Base-by-base conservation (phyloP, 2,113 vertebrate species). In the Oceanodroma tethys region DNA sequence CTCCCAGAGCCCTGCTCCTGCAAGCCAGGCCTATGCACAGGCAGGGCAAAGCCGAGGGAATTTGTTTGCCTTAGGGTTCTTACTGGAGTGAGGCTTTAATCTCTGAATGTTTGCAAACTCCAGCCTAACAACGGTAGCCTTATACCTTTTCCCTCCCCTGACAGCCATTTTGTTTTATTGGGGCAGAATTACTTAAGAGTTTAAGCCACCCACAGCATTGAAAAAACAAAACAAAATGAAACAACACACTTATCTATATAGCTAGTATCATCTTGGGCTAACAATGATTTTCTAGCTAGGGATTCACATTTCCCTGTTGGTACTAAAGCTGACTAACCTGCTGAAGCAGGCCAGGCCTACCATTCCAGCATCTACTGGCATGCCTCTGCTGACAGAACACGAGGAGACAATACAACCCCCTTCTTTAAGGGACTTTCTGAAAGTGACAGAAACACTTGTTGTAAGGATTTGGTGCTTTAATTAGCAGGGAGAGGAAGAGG, bases 321-420 rank as follows among this genome's bases (percentile, higher is more conserved):
- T 11, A 13, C 26, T 34, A 38, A 66, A 68, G n/a, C 50, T 8
- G 6, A 32, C 43, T 70, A 40, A 55, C 23, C 86, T 36, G 29
- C 40, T 65, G 29, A 66, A 40, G 36, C 7, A 75, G 18, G 5
- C 14, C 21, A 5, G 8, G 15, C 5, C 10, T 20, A 4, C 26
- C 3, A 1, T 27, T 40, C 36, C 43, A 58, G 13, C 18, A 62
- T 7, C 16, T n/a, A 4, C 7, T 25, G 2, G n/a, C 16, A 2
- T 4, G 1, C 22, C 8, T 20, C 63, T 63, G 9, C 56, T 36
- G 16, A 5, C 20, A 55, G 9, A 7, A 9, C 9, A 14, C 2
- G 3, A 42, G 4, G 2, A 55, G 2, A 32, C 8, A 30, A 38
- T 1, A 2, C 34, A 53, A 15, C 6, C 13, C 5, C 2, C 10